These are phyloP conservation scores for Streptopelia turtur DNA, from an alignment of 2,797 vertebrate genomes.

Conservation along the genomic window DNA sequence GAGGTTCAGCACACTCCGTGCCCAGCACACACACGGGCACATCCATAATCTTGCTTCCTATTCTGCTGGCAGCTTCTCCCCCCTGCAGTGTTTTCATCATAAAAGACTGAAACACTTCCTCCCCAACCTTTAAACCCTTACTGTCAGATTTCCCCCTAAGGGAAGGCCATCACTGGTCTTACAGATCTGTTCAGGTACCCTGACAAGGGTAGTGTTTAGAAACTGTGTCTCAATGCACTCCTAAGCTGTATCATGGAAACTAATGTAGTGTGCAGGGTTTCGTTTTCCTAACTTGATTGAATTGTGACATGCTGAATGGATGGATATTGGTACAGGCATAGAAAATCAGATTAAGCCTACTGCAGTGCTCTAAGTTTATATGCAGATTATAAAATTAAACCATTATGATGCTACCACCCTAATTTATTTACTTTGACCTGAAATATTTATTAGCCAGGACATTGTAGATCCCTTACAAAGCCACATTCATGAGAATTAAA, in stretches of 20 bases:
- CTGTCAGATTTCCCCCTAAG: not conserved
- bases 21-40: not conserved
- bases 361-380: not conserved
- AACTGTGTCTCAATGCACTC: not conserved
- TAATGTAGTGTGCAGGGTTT: not conserved
- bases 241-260: not conserved
- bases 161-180: not conserved
- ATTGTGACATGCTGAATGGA: not conserved
- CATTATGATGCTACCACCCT: not conserved
- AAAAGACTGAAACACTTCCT: not conserved
- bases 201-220: not conserved
- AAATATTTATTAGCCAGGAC: conserved; percentile 5
- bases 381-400: conserved; percentile 33
- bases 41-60: not conserved
- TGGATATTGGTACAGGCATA: not conserved
- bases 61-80: not conserved
- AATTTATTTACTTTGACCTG: conserved; percentile 3
- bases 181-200: not conserved
- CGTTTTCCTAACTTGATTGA: conserved; percentile 29
- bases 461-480: conserved; percentile 8
- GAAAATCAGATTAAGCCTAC: not conserved
- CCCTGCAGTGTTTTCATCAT: not conserved
- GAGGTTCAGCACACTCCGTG: not conserved
- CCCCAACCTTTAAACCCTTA: not conserved
- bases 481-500: conserved; percentile 9